Evolutionary conservation across 2,888 invertebrate species (phyloP).

Genomic region (Tortricodes alternella): DNA sequence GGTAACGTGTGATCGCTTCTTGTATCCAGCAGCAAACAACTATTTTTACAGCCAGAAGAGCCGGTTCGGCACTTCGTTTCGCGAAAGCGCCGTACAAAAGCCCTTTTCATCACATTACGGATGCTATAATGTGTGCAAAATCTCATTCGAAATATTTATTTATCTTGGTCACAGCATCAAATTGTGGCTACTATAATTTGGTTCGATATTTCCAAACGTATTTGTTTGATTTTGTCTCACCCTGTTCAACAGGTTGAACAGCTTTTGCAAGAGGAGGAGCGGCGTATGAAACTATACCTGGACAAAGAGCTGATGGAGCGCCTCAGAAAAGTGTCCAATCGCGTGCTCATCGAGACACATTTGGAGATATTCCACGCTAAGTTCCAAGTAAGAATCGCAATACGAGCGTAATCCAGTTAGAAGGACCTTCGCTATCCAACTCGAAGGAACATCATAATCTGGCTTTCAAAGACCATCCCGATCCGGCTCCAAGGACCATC

Average conservation of each 20-base stretch:
- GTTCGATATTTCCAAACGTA: background rate
- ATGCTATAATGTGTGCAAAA: too few relatives aligned
- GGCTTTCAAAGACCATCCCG: too few relatives aligned
- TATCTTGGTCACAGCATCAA: background rate
- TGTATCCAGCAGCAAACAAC: too few relatives aligned
- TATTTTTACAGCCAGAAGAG: background rate
- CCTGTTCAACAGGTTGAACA: conserved; percentile 89
- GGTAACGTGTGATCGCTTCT: too few relatives aligned
- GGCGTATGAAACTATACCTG: conserved; percentile 95
- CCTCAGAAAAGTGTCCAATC: conserved; percentile 95
- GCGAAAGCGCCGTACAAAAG: too few relatives aligned
- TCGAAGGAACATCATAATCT: background rate
- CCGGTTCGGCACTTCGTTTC: too few relatives aligned
- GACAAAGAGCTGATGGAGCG: conserved; percentile 96
- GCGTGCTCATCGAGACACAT: conserved; percentile 97
- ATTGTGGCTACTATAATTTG: background rate
- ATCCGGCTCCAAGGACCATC: too few relatives aligned
- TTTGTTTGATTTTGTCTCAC: background rate
- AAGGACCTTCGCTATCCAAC: background rate
- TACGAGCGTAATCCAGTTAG: background rate
- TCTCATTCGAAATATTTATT: background rate
- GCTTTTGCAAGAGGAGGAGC: conserved; percentile 95
- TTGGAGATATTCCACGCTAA: conserved; percentile 97
- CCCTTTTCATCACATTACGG: too few relatives aligned
- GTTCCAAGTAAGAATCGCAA: conserved; percentile 84